Conservation (phyloP, 2,797 vertebrate species). For the Cercopithecus diana region DNA sequence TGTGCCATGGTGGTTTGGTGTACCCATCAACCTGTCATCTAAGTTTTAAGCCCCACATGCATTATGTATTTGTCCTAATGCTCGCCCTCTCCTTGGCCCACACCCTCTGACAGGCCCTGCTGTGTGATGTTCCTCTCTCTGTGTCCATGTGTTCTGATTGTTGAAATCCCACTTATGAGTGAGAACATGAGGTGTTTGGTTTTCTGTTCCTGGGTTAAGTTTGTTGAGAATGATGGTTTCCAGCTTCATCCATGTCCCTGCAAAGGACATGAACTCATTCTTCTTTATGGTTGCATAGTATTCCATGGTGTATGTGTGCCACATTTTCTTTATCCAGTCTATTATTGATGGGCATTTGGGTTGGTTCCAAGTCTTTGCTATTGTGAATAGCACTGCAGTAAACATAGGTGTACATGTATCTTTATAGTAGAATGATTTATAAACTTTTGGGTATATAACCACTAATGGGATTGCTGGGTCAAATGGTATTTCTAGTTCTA, state of each 20-base stretch:
- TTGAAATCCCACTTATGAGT: not conserved
- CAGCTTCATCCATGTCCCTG: not conserved
- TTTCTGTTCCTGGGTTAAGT: not conserved
- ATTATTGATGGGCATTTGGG: not conserved
- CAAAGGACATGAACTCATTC: not conserved
- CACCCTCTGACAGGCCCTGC: not conserved
- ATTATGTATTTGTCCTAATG: not conserved
- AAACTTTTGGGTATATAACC: not conserved
- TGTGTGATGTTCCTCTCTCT: not conserved
- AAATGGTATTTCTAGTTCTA: not conserved
- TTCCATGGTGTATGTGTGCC: not conserved
- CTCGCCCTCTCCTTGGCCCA: not conserved
- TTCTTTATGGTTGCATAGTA: not conserved
- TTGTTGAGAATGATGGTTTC: not conserved
- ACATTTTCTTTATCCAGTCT: not conserved
- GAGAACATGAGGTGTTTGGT: not conserved
- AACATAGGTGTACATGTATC: not conserved
- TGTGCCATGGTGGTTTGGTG: not conserved
- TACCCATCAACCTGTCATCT: not conserved
- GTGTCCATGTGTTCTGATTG: not conserved
- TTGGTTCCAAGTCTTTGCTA: not conserved
- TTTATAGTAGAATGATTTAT: not conserved
- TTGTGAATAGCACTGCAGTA: not conserved
- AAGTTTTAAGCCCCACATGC: not conserved
- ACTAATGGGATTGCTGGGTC: not conserved